A percentile compares a stretch with the other conserved stretches of the same genome.
Conservation (phyloP, 2,888 invertebrate genomes). For the Caenorhabditis sp. region DNA sequence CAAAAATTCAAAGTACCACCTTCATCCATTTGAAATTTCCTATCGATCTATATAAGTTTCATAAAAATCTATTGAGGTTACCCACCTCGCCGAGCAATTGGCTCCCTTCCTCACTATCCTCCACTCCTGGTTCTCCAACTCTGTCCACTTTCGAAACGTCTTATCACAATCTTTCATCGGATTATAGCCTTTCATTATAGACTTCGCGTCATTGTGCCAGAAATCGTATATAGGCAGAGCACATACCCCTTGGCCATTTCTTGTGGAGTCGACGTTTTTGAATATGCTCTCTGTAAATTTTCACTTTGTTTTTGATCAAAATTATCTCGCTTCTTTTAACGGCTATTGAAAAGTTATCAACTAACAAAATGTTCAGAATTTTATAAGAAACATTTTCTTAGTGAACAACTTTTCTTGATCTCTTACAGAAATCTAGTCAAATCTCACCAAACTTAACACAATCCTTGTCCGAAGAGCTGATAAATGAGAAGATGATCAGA, state of each 20-base stretch:
- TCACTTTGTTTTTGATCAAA: too few species aligned
- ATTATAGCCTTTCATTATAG: neutral
- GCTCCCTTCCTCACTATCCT: slow-evolving; percentile 13
- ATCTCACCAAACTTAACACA: neutral
- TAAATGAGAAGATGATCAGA: neutral
- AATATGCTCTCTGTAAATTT: neutral
- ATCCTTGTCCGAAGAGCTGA: neutral
- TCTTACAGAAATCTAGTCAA: too few species aligned
- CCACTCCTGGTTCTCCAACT: slow-evolving; percentile 15
- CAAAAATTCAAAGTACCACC: too few species aligned
- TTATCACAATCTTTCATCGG: slow-evolving; percentile 6
- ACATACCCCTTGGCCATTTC: neutral
- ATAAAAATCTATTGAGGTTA: neutral
- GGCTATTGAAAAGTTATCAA: too few species aligned
- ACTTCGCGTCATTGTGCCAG: neutral
- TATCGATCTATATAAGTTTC: too few species aligned
- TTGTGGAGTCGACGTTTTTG: neutral
- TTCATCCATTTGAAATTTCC: too few species aligned
- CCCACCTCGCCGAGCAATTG: slow-evolving; percentile 25
- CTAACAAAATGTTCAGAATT: too few species aligned
- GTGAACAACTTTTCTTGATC: too few species aligned
- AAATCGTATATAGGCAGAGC: slow-evolving; percentile 15
- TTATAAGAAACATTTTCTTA: too few species aligned
- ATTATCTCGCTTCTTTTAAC: too few species aligned
- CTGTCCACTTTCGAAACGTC: neutral